phyloP scores from a whole-genome alignment of 2,797 vertebrate species.

The Notolabrus celidotus region DNA sequence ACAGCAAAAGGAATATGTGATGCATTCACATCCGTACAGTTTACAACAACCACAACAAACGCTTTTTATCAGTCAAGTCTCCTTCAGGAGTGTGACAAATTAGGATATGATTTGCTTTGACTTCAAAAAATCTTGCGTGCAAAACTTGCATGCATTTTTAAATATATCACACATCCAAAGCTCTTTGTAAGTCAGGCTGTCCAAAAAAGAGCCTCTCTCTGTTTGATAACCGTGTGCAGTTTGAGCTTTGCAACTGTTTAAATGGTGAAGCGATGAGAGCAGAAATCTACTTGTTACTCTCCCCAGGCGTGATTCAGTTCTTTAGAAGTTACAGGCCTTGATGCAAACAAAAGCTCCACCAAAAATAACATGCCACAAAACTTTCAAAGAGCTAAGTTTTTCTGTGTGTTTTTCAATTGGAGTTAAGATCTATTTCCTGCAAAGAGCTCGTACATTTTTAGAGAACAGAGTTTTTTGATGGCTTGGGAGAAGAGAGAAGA shows the following conservation, averaged over 20 bases:
- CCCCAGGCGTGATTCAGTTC: constrained; percentile 65
- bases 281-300: constrained; percentile 62
- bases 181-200: constrained; percentile 44
- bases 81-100: constrained; percentile 30
- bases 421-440: constrained; percentile 72
- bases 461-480: constrained; percentile 55
- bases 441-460: constrained; percentile 58
- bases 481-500: constrained; percentile 33
- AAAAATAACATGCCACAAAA: constrained; percentile 78
- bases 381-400: constrained; percentile 71
- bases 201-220: constrained; percentile 34
- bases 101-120: constrained; percentile 47
- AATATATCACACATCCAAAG: constrained; percentile 36
- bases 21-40: constrained; percentile 37
- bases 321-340: constrained; percentile 73
- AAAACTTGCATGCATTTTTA: constrained; percentile 46
- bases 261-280: constrained; percentile 64
- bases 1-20: constrained; percentile 48
- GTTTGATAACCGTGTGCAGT: constrained; percentile 54
- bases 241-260: constrained; percentile 63
- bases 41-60: constrained; percentile 41
- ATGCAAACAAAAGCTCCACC: constrained; percentile 77
- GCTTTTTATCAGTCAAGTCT: constrained; percentile 30
- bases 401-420: constrained; percentile 57
- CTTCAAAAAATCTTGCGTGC: constrained; percentile 22